Conservation (phyloP, 92 coral and sea anemone genomes). For the Micromussa lordhowensis region DNA sequence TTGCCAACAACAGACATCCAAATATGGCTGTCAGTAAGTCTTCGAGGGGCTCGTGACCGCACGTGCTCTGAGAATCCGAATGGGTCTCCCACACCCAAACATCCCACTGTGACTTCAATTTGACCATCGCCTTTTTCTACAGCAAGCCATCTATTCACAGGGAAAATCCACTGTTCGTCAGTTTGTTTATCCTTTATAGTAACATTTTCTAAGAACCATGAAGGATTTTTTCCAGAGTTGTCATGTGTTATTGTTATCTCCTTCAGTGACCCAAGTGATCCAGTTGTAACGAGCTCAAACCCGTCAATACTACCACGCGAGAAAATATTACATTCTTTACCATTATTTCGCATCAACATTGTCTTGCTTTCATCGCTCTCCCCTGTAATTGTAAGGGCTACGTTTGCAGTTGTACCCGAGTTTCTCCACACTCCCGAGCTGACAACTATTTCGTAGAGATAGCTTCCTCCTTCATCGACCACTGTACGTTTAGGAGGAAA, state of each 20-base stretch:
- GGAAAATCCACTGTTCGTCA: neutral
- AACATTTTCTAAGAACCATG: neutral
- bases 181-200: neutral
- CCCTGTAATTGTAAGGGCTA: neutral
- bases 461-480: neutral
- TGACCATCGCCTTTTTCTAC: neutral
- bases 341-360: neutral
- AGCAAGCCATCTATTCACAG: neutral
- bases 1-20: slow-evolving; percentile 63
- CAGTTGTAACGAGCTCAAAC: neutral
- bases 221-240: slow-evolving; percentile 2
- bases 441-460: slow-evolving; percentile 5
- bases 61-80: neutral
- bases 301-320: neutral
- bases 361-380: neutral
- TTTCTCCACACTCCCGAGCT: slow-evolving; percentile 24
- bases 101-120: neutral
- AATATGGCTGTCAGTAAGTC: slow-evolving; percentile 49
- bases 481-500: neutral
- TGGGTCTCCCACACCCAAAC: neutral
- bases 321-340: neutral
- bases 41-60: neutral
- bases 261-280: neutral
- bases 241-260: neutral
- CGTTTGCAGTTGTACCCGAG: slow-evolving; percentile 33